Percentiles rank a stretch among this genome's conserved stretches.
Evolutionary conservation across 2,113 vertebrate species (phyloP).

Genomic region (Narcine bancroftii): DNA sequence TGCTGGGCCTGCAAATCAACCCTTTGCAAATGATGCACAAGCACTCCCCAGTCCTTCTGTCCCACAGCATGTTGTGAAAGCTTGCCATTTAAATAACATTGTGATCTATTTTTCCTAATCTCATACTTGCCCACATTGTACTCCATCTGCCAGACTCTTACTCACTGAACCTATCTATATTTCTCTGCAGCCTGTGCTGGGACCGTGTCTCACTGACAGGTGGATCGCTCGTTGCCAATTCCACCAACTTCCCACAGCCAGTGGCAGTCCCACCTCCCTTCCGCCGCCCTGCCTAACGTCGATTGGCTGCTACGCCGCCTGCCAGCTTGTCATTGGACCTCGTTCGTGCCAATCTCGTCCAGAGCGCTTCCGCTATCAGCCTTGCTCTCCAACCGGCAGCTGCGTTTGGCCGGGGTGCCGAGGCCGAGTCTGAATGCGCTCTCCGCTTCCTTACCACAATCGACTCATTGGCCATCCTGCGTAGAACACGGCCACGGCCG

Average conservation of each 20-base stretch:
- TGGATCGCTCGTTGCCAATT: too few species aligned
- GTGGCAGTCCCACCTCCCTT: not conserved
- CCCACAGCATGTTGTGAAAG: not conserved
- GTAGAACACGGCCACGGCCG: not conserved
- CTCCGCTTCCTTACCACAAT: not conserved
- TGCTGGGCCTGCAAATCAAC: too few species aligned
- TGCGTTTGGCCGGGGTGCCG: too few species aligned
- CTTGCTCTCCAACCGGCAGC: too few species aligned
- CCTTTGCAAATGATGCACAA: too few species aligned
- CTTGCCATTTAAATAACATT: not conserved
- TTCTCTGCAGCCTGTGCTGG: too few species aligned
- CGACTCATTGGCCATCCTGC: not conserved
- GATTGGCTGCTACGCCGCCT: not conserved
- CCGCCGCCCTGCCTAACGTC: not conserved
- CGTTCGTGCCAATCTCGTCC: too few species aligned
- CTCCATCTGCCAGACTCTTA: too few species aligned
- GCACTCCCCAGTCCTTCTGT: not conserved
- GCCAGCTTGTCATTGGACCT: not conserved
- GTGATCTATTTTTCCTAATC: not conserved
- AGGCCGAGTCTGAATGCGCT: too few species aligned
- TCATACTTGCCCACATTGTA: not conserved
- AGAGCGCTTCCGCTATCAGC: too few species aligned
- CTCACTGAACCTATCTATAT: too few species aligned
- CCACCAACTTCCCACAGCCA: not conserved
- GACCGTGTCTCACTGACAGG: too few species aligned